Percentiles rank a stretch among this genome's conserved stretches.
These are phyloP conservation scores for Drosophila repletoides DNA, from an alignment of 1,140 invertebrate species.

Conservation along the genomic window DNA sequence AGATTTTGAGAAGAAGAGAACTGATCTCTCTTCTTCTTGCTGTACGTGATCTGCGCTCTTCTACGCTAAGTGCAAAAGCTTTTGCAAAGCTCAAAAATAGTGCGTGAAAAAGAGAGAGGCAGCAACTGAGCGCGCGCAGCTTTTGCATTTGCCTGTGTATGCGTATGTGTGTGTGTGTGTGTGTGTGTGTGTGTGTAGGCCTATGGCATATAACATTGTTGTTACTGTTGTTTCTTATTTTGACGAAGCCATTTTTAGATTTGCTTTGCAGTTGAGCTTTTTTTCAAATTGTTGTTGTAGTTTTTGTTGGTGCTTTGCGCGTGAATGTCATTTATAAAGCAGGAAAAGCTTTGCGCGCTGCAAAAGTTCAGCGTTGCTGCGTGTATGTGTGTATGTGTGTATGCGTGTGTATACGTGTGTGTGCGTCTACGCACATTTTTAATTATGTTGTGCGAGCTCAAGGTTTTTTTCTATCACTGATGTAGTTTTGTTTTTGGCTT, in stretches of 20 bases:
- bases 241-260: conserved; percentile 69
- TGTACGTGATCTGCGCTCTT: conserved; percentile 19
- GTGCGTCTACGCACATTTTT: conserved; percentile 75
- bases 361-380: conserved; percentile 55
- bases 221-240: background rate
- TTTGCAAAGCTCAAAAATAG: conserved; percentile 17
- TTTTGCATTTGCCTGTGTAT: conserved; percentile 11
- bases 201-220: conserved; percentile 7
- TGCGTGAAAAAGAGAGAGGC: conserved; percentile 17
- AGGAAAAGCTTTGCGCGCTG: conserved; percentile 69
- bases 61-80: background rate
- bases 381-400: background rate
- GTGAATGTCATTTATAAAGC: conserved; percentile 76
- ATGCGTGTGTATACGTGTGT: conserved; percentile 21
- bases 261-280: conserved; percentile 71
- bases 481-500: conserved; percentile 35
- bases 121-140: background rate
- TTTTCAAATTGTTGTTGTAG: conserved; percentile 39
- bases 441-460: conserved; percentile 78
- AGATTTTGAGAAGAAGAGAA: background rate
- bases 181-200: conserved; percentile 12
- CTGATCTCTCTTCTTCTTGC: no score
- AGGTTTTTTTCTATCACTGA: conserved; percentile 73
- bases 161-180: background rate
- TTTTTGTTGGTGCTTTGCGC: conserved; percentile 47